These are phyloP conservation scores for Echeneis naucrates DNA, from an alignment of 2,797 vertebrate species.

Conservation along the genomic window DNA sequence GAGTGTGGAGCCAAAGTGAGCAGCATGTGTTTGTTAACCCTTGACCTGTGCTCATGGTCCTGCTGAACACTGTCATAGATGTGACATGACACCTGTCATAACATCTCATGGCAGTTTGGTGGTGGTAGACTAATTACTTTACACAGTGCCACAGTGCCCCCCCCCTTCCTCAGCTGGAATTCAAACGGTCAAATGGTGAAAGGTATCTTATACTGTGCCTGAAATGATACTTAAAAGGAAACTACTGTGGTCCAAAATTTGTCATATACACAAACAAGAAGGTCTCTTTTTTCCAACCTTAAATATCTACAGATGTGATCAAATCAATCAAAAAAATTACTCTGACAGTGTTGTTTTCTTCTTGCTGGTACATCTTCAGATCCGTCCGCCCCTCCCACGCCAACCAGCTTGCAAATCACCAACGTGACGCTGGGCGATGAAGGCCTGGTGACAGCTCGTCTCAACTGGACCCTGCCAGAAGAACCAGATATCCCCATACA, in stretches of 20 bases:
- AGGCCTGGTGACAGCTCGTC: constrained; percentile 83
- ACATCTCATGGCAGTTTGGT: constrained; percentile 74
- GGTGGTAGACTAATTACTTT: constrained; percentile 75
- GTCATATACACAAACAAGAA: constrained; percentile 36
- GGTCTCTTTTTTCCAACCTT: constrained; percentile 13
- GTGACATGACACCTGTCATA: constrained; percentile 83
- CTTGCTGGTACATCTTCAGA: constrained; percentile 80
- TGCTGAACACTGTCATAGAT: constrained; percentile 65
- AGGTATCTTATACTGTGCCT: constrained; percentile 33
- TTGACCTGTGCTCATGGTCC: constrained; percentile 64
- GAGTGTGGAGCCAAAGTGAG: constrained; percentile 65
- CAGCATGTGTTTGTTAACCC: constrained; percentile 82
- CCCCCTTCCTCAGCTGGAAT: constrained; percentile 21
- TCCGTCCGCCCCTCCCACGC: constrained; percentile 90
- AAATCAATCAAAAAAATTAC: constrained; percentile 6
- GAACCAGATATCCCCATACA: constrained; percentile 94
- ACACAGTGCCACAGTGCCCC: constrained; percentile 52
- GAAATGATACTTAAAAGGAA: constrained; percentile 37
- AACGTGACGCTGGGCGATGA: constrained; percentile 85
- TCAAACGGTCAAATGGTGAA: constrained; percentile 47
- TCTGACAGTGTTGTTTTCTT: constrained; percentile 37
- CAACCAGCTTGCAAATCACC: constrained; percentile 85
- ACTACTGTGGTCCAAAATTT: constrained; percentile 33
- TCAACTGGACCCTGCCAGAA: constrained; percentile 90
- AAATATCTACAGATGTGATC: constrained; percentile 58